phyloP scores from a whole-genome alignment of 2,113 vertebrate genomes.

The Paedocypris sp. region DNA sequence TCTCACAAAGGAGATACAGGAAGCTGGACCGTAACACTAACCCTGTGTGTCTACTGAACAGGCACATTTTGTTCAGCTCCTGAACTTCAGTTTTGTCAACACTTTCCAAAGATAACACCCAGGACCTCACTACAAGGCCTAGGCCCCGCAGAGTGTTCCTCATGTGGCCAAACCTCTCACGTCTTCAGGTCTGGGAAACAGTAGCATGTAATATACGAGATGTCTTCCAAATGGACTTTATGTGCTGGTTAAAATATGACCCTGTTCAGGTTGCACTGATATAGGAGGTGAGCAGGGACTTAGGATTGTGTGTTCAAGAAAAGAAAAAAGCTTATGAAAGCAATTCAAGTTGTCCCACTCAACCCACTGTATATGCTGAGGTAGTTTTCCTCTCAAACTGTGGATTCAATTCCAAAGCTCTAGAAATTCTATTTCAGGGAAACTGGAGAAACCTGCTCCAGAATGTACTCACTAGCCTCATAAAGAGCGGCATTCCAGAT shows the following conservation, averaged over 20 bases:
- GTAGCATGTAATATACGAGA: neutral
- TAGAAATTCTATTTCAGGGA: conserved; percentile 14
- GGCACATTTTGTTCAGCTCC: conserved; percentile 59
- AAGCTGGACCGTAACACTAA: conserved; percentile 34
- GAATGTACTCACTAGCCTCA: conserved; percentile 11
- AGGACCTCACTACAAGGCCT: conserved; percentile 59
- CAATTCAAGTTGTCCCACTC: neutral
- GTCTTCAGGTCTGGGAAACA: conserved; percentile 2
- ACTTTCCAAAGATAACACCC: conserved; percentile 75
- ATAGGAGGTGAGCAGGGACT: neutral
- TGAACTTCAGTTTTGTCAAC: conserved; percentile 70
- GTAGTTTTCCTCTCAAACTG: neutral
- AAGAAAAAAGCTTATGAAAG: neutral
- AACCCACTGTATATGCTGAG: neutral
- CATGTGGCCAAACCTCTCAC: neutral
- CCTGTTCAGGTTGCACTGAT: neutral
- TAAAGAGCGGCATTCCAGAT: conserved; percentile 7
- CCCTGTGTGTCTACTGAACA: conserved; percentile 43
- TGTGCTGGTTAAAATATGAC: neutral
- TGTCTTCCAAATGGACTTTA: neutral
- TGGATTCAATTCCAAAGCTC: neutral
- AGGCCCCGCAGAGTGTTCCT: conserved; percentile 45
- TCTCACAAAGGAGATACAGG: conserved; percentile 25
- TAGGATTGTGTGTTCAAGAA: neutral
- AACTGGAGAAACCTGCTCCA: conserved; percentile 8